Base-by-base conservation (phyloP, 2,888 invertebrate species). In the Buathra laborator region DNA sequence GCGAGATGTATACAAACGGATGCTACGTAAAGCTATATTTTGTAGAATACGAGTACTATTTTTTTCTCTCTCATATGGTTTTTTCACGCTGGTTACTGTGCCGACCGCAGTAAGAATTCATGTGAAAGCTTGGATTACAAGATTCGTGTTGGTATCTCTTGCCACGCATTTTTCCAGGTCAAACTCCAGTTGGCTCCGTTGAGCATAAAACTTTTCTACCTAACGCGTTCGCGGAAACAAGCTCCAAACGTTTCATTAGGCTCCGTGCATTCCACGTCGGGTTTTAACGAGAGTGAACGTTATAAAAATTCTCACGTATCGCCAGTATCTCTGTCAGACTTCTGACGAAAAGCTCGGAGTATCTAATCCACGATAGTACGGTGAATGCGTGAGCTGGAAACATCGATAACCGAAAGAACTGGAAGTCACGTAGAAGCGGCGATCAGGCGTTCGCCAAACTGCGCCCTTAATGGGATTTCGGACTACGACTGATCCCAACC, bases 401-500 rank as follows among this genome's bases (percentile, higher is more conserved):
- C 70, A 76, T 80, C 83, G 79, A 84, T 84, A 24, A 43, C 56
- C 29, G 53, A 37, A 79, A 62, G 62, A 75, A 83, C 71, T 24
- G 48, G 64, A 53, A 59, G 70, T 72, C 72, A n/a, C 44, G 12
- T 56, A 46, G 75, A 66, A 32, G 9, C 37, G 46, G n/a, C 29
- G n/a, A n/a, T 62, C 29, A 64, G 64, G 64, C 37, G 66, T 48
- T 71, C 48, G 75, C 66, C 46, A 84, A 84, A 76, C 80, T 71
- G 76, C 29, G 53, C 66, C 67, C 77, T 81, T 81, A 81, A 84
- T 84, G 84, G 76, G 76, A 84, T 84, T 84, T 81, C 62, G 77
- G 71, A 77, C 53, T 59, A 37, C 59, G 46, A 71, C 64, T 81
- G 81, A 84, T 81, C 80, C 84, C 66, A 29, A 37, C 12, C 53